A percentile compares a stretch with the other conserved stretches of the same genome.
Evolutionary conservation across 2,797 vertebrate genomes (phyloP).

Genomic region (Psittacula derbiana): DNA sequence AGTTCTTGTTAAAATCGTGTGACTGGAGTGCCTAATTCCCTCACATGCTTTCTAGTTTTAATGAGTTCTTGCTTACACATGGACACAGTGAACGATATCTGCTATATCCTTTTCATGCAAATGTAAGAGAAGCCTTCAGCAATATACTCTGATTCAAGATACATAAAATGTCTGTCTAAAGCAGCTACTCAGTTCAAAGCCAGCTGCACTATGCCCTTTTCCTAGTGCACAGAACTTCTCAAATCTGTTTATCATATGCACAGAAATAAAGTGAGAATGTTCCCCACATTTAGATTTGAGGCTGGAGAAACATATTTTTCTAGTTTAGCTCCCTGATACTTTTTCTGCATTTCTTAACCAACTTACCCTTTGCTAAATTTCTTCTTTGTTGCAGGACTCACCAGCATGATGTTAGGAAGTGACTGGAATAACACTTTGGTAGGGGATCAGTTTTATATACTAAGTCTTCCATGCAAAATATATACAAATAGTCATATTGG

Average conservation of each 20-base stretch:
- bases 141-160: neutral
- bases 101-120: neutral
- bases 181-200: neutral
- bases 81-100: neutral
- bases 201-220: neutral
- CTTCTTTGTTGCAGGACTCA: neutral
- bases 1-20: constrained; percentile 10
- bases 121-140: neutral
- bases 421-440: neutral
- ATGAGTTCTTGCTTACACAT: constrained; percentile 4
- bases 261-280: neutral
- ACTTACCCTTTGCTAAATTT: neutral
- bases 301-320: neutral
- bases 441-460: neutral
- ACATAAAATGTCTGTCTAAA: neutral
- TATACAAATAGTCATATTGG: neutral
- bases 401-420: neutral
- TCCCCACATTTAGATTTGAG: neutral
- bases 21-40: constrained; percentile 12
- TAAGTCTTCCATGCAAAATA: neutral
- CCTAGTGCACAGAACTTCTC: neutral
- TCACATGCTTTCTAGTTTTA: constrained; percentile 9
- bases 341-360: neutral
- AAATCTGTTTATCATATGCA: neutral
- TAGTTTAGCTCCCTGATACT: neutral